Evolutionary conservation across 1,140 invertebrate species (phyloP).

Genomic region (Drosophila rufa): DNA sequence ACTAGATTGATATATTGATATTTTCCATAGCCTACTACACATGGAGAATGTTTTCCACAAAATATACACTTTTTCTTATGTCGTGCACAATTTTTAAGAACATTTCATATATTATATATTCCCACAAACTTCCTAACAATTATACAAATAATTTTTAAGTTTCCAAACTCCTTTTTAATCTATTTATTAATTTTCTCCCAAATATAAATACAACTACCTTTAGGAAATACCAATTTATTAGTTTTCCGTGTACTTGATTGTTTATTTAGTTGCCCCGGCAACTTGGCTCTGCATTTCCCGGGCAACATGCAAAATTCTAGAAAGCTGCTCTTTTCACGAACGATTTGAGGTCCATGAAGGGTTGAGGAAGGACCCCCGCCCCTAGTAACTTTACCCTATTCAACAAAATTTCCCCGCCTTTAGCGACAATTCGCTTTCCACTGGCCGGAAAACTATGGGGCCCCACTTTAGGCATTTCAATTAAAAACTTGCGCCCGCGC

Average conservation of each 20-base stretch:
- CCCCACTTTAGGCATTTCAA: conserved; percentile 62
- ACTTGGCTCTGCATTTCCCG: conserved; percentile 8
- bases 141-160: no score
- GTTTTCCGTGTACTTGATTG: conserved; percentile 12
- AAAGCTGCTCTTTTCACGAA: conserved; percentile 1
- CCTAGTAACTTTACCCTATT: conserved; percentile 17
- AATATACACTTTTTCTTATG: no score
- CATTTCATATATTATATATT: no score
- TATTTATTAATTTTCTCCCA: not conserved
- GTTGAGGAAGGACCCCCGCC: not conserved
- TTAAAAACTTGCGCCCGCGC: conserved; percentile 64
- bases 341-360: not conserved
- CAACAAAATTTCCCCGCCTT: conserved; percentile 18
- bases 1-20: no score
- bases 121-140: not conserved
- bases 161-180: not conserved
- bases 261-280: conserved; percentile 37
- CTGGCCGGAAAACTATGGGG: conserved; percentile 29
- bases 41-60: no score
- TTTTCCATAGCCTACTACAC: no score
- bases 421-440: conserved; percentile 50
- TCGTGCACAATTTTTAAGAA: no score
- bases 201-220: not conserved
- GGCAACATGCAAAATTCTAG: conserved; percentile 27
- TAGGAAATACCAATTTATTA: not conserved